phyloP scores from a whole-genome alignment of 30 jellyfish, hydroid and myxozoan genomes.

The Chrysaora quinquecirrha region DNA sequence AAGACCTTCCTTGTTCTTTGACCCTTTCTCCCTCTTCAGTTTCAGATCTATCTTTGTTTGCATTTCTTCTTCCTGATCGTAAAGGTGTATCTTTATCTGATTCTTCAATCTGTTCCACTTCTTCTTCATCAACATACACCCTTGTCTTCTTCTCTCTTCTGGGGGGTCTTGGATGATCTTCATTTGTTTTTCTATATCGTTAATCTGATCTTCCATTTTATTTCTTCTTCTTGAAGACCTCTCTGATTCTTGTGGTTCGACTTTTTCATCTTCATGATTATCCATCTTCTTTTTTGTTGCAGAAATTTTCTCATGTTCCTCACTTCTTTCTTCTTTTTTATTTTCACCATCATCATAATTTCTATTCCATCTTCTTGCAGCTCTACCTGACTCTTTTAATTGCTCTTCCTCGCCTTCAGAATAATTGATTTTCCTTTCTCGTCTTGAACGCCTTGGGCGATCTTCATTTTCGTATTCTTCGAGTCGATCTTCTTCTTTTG shows the following conservation, averaged over 20 bases:
- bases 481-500: no score
- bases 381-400: no score
- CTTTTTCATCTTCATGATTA: no score
- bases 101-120: neutral
- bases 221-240: no score
- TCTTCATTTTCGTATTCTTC: no score
- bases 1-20: neutral
- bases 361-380: neutral
- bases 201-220: no score
- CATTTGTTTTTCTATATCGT: no score
- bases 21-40: conserved; percentile 2
- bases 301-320: neutral
- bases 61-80: neutral
- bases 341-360: neutral
- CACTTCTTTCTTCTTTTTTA: neutral
- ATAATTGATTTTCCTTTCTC: no score
- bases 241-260: no score
- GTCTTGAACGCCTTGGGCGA: no score
- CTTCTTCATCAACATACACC: conserved; percentile 9
- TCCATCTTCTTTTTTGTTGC: no score
- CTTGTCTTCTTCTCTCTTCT: neutral
- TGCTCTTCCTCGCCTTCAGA: no score
- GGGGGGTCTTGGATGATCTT: neutral
- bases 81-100: neutral
- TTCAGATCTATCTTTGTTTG: neutral